Percentiles rank a stretch among this genome's conserved stretches.
phyloP scores from a whole-genome alignment of 2,888 invertebrate genomes.

The Aphrophora alni region DNA sequence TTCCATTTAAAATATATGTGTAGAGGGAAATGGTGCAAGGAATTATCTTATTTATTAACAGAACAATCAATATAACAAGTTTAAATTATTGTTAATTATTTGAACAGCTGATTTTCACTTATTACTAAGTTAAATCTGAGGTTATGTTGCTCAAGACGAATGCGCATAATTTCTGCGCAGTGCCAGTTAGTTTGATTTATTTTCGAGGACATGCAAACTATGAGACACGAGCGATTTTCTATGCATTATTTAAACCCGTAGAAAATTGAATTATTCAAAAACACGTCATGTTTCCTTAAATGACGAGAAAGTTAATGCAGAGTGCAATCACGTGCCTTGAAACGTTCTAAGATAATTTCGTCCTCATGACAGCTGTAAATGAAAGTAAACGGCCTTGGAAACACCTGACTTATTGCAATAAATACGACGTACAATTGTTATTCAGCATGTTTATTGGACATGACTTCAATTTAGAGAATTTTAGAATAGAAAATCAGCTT shows the following conservation, averaged over 20 bases:
- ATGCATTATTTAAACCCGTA: background rate
- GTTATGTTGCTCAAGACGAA: no score
- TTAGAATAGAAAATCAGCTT: no score
- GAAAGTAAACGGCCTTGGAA: background rate
- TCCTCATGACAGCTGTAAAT: background rate
- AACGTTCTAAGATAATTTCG: background rate
- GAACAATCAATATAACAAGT: no score
- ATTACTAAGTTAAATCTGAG: no score
- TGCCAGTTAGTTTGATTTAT: no score
- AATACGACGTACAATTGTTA: background rate
- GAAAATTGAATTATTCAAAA: background rate
- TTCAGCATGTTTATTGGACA: background rate
- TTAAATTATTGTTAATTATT: no score
- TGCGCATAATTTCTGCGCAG: no score
- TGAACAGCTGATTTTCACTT: no score
- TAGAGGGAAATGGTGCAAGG: no score
- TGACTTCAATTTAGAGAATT: background rate
- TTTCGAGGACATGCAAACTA: no score
- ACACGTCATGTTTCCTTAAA: background rate
- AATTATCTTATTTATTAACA: no score
- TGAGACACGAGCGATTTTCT: background rate
- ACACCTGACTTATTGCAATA: background rate
- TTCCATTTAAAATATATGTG: no score
- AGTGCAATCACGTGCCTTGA: background rate
- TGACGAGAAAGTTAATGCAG: background rate